These are phyloP conservation scores for Ciona savignyi DNA, from an alignment of 23 tunicate genomes.

Conservation along the genomic window DNA sequence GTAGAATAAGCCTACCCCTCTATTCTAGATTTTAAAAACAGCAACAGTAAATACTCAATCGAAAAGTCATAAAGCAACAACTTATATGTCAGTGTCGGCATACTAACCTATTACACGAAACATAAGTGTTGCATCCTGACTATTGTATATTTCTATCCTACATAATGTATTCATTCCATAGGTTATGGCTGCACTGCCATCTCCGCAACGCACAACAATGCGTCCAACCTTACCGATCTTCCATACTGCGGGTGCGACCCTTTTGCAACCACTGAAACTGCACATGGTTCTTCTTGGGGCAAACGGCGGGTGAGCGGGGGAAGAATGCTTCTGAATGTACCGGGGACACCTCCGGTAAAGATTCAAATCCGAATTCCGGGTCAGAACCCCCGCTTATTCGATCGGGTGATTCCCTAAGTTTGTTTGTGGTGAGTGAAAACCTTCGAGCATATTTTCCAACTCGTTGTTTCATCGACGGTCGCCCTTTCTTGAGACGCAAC, in stretches of 20 bases:
- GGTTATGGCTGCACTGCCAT: too few relatives aligned
- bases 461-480: not conserved
- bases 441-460: not conserved
- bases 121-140: too few relatives aligned
- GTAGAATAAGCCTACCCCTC: too few relatives aligned
- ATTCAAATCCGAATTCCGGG: not conserved
- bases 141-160: too few relatives aligned
- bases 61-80: too few relatives aligned
- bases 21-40: too few relatives aligned
- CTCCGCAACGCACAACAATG: not conserved
- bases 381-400: not conserved
- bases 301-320: not conserved
- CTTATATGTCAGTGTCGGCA: too few relatives aligned
- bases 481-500: not conserved
- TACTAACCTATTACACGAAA: too few relatives aligned
- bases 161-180: too few relatives aligned
- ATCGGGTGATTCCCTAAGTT: not conserved
- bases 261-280: too few relatives aligned
- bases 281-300: not conserved
- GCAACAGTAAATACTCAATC: too few relatives aligned
- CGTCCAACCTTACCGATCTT: not conserved
- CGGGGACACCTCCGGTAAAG: not conserved
- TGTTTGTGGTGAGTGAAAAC: not conserved
- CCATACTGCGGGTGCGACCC: not conserved
- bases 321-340: not conserved